Evolutionary conservation across 1,140 invertebrate species (phyloP).

Genomic region (Elysia chlorotica): DNA sequence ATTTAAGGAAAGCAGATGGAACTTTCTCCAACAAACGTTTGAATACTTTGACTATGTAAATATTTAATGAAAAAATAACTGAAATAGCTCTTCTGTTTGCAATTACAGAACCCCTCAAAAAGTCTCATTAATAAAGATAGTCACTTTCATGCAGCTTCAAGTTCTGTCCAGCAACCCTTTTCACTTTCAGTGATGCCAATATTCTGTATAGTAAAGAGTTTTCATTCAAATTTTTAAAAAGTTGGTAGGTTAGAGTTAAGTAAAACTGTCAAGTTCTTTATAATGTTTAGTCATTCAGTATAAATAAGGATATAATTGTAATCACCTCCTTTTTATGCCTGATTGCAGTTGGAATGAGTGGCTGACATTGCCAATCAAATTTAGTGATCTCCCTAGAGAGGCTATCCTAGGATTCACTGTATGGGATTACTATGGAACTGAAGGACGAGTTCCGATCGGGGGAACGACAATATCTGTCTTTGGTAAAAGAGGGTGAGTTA

Average conservation of each 20-base stretch:
- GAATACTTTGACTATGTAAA: too few species aligned
- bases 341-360: conserved; percentile 93
- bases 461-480: conserved; percentile 90
- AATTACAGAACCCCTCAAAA: too few species aligned
- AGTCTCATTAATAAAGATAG: too few species aligned
- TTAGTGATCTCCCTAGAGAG: conserved; percentile 88
- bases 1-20: too few species aligned
- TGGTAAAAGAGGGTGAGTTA: conserved; percentile 74
- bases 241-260: neutral
- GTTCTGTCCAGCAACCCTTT: too few species aligned
- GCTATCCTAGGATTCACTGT: conserved; percentile 89
- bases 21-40: too few species aligned
- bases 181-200: neutral
- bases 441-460: conserved; percentile 81
- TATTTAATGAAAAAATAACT: too few species aligned
- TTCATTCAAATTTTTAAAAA: neutral
- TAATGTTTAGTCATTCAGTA: neutral
- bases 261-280: neutral
- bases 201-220: neutral
- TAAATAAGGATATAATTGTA: too few species aligned
- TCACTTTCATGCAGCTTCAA: too few species aligned
- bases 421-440: conserved; percentile 89
- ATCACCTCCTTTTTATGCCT: neutral
- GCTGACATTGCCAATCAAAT: conserved; percentile 89
- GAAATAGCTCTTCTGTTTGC: too few species aligned